Percentiles rank a stretch among this genome's conserved stretches.
Evolutionary conservation across 2,888 invertebrate genomes (phyloP).

Genomic region (Trachelus tabidus): DNA sequence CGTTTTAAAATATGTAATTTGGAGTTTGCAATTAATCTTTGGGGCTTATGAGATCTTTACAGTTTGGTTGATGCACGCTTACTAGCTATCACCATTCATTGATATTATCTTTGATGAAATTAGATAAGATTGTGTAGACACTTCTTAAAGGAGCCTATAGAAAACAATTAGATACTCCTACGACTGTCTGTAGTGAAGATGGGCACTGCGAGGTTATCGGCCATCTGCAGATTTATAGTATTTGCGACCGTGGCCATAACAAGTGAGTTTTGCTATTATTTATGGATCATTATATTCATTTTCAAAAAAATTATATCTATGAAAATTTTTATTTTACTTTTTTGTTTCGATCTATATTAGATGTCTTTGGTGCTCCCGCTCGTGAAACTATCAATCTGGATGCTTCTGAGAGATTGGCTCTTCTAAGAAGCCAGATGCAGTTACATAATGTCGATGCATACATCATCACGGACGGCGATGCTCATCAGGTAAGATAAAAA

Average conservation of each 20-base stretch:
- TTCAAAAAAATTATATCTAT: not conserved
- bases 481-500: slow-evolving; percentile 18
- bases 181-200: not conserved
- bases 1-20: not conserved
- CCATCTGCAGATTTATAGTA: not conserved
- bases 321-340: not conserved
- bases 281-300: not conserved
- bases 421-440: slow-evolving; percentile 16
- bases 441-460: slow-evolving; percentile 14
- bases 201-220: not conserved
- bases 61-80: not conserved
- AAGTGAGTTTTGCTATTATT: not conserved
- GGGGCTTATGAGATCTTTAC: not conserved
- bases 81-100: not conserved
- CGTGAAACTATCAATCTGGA: not conserved
- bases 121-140: not conserved
- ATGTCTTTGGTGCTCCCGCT: not conserved
- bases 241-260: not conserved
- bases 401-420: slow-evolving; percentile 8
- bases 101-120: not conserved
- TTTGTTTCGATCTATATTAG: not conserved
- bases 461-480: slow-evolving; percentile 16
- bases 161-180: not conserved
- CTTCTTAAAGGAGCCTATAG: not conserved
- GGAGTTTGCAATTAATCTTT: not conserved